Evolutionary conservation across 2,888 invertebrate genomes (phyloP).

Genomic region (Acanthopleura granulata): DNA sequence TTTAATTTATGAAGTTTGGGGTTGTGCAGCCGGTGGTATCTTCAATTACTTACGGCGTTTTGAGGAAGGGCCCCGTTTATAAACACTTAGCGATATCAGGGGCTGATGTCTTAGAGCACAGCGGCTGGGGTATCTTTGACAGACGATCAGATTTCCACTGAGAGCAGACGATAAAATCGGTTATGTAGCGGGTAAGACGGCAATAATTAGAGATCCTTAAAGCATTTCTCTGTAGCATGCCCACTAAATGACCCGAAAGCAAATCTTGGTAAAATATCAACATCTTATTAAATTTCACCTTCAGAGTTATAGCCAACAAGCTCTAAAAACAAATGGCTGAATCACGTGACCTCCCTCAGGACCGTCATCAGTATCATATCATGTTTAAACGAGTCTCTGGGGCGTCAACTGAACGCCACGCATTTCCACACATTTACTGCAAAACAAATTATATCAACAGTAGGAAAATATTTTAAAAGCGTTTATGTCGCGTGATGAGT

Average conservation of each 20-base stretch:
- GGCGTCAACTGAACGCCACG: not conserved
- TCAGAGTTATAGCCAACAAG: not conserved
- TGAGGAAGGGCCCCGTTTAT: not conserved
- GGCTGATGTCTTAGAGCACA: not conserved
- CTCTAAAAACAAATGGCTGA: not conserved
- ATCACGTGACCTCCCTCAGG: not conserved
- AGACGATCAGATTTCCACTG: not conserved
- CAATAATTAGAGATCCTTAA: not conserved
- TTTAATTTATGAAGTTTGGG: not conserved
- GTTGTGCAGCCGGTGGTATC: not conserved
- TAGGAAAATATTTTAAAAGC: no score
- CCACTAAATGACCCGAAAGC: constrained; percentile 3
- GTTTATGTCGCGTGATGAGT: no score
- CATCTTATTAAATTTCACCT: constrained; percentile 2
- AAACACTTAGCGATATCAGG: not conserved
- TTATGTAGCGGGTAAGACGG: not conserved
- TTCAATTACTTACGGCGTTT: not conserved
- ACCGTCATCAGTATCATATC: no score
- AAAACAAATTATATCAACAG: not conserved
- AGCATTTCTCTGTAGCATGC: not conserved
- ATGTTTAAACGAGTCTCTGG: not conserved
- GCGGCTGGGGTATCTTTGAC: not conserved
- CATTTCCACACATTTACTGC: not conserved
- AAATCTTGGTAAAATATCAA: constrained; percentile 16
- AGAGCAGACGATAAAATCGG: not conserved